Conservation (phyloP, 23 tunicate genomes). For the Diplosoma virens region DNA sequence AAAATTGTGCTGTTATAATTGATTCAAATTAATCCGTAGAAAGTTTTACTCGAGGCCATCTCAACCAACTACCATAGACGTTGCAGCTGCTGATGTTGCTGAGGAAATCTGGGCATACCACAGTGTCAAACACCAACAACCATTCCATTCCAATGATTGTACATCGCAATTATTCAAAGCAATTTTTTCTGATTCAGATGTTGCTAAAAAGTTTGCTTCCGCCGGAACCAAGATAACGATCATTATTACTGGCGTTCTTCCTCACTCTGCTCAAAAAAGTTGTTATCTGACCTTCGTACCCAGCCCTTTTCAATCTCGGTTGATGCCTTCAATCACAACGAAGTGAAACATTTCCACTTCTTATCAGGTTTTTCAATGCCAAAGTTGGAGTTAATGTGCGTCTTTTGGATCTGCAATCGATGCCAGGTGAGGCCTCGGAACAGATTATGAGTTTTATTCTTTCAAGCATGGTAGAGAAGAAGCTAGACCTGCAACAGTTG, state of each 20-base stretch:
- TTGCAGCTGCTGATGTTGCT: slow-evolving; percentile 40
- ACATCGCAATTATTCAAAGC: slow-evolving; percentile 43
- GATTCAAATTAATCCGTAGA: slow-evolving; percentile 13
- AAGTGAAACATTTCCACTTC: slow-evolving; percentile 35
- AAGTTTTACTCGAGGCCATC: slow-evolving; percentile 14
- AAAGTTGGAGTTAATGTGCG: slow-evolving; percentile 45
- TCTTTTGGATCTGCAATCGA: slow-evolving; percentile 59
- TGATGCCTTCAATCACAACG: slow-evolving; percentile 32
- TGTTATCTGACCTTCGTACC: slow-evolving; percentile 30
- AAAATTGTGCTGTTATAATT: slow-evolving; percentile 1
- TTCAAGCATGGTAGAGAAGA: slow-evolving; percentile 3
- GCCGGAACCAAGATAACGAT: slow-evolving; percentile 30
- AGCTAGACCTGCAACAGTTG: too few relatives aligned
- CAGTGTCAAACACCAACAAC: slow-evolving; percentile 46
- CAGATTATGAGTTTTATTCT: slow-evolving; percentile 20
- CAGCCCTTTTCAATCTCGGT: slow-evolving; percentile 33
- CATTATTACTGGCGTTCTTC: slow-evolving; percentile 49
- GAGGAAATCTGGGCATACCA: slow-evolving; percentile 39
- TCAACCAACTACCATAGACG: slow-evolving; percentile 11
- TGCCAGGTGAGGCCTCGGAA: slow-evolving; percentile 59
- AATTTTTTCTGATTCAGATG: slow-evolving; percentile 23
- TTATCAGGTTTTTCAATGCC: slow-evolving; percentile 50
- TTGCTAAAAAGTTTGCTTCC: slow-evolving; percentile 41
- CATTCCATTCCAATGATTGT: slow-evolving; percentile 47
- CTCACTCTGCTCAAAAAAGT: slow-evolving; percentile 34